These are phyloP conservation scores for Ptychobarbus kaznakovi DNA, from an alignment of 2,797 vertebrate species.

Conservation along the genomic window DNA sequence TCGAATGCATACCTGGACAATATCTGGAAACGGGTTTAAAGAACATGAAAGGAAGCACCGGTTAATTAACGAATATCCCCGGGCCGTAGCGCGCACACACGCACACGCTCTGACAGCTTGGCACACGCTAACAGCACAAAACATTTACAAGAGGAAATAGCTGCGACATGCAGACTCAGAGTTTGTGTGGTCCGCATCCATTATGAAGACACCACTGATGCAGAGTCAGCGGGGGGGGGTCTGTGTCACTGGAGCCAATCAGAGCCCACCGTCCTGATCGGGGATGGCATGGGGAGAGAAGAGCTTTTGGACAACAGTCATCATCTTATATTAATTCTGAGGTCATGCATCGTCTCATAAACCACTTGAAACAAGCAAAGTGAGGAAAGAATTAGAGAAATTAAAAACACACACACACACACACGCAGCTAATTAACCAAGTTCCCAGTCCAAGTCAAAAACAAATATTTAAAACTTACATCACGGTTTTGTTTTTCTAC, in stretches of 20 bases:
- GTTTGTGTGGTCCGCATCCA: conserved; percentile 69
- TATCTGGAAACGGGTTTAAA: conserved; percentile 68
- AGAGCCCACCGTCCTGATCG: conserved; percentile 27
- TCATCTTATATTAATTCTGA: conserved; percentile 38
- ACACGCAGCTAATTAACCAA: background rate
- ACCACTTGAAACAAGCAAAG: background rate
- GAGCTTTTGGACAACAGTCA: conserved; percentile 10
- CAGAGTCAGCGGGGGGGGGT: conserved; percentile 49
- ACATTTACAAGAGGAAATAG: conserved; percentile 75
- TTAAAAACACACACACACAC: background rate
- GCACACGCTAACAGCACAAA: conserved; percentile 63
- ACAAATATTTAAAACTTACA: conserved; percentile 14
- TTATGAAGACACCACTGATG: conserved; percentile 60
- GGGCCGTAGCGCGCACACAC: conserved; percentile 42
- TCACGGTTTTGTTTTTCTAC: conserved; percentile 9
- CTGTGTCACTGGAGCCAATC: conserved; percentile 40
- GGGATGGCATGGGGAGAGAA: conserved; percentile 3
- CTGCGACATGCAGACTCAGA: conserved; percentile 58
- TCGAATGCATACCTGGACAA: conserved; percentile 48
- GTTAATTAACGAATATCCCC: conserved; percentile 65
- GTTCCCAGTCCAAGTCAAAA: conserved; percentile 1
- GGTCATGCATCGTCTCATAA: conserved; percentile 15
- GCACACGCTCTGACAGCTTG: conserved; percentile 54
- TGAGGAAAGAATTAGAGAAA: background rate
- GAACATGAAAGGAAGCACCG: conserved; percentile 68